Percentiles rank a stretch among this genome's conserved stretches.
phyloP scores from a whole-genome alignment of 2,888 invertebrate genomes.

The Eumacrocentrus americanus region DNA sequence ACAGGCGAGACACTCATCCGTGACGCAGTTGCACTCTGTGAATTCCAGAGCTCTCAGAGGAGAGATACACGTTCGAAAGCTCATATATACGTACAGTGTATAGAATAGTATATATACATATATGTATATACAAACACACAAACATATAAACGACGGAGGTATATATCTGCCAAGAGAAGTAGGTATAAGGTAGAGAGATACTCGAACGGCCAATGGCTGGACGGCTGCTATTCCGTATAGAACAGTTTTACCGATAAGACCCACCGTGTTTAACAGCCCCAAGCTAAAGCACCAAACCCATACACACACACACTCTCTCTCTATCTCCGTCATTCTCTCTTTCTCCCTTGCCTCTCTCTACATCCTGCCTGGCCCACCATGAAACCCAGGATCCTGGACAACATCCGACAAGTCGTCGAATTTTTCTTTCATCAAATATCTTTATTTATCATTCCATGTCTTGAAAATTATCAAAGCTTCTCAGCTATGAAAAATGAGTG shows the following conservation, averaged over 20 bases:
- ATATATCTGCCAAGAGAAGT: conserved; percentile 37
- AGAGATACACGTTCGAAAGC: conserved; percentile 22
- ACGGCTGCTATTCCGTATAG: conserved; percentile 48
- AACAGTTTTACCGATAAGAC: conserved; percentile 60
- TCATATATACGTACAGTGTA: conserved; percentile 7
- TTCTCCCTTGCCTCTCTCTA: conserved; percentile 14
- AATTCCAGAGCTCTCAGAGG: conserved; percentile 22
- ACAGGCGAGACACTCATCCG: conserved; percentile 26
- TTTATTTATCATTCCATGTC: background rate
- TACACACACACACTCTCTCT: conserved; percentile 27
- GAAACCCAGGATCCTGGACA: conserved; percentile 19
- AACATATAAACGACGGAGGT: conserved; percentile 12
- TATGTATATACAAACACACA: conserved; percentile 6
- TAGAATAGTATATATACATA: conserved; percentile 6
- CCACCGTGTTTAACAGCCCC: conserved; percentile 57
- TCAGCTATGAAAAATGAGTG: background rate
- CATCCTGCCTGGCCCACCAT: conserved; percentile 21
- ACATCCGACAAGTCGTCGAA: background rate
- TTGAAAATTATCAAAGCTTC: too few relatives aligned
- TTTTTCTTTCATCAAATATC: background rate
- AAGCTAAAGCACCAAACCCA: conserved; percentile 50
- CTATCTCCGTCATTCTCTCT: conserved; percentile 33
- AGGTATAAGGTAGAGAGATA: conserved; percentile 42
- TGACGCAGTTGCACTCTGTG: conserved; percentile 32
- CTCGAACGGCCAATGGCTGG: conserved; percentile 46